Evolutionary conservation across 2,113 vertebrate genomes (phyloP), one percentile per base, ranked within the genome.

Genomic region (Heterotis niloticus): DNA sequence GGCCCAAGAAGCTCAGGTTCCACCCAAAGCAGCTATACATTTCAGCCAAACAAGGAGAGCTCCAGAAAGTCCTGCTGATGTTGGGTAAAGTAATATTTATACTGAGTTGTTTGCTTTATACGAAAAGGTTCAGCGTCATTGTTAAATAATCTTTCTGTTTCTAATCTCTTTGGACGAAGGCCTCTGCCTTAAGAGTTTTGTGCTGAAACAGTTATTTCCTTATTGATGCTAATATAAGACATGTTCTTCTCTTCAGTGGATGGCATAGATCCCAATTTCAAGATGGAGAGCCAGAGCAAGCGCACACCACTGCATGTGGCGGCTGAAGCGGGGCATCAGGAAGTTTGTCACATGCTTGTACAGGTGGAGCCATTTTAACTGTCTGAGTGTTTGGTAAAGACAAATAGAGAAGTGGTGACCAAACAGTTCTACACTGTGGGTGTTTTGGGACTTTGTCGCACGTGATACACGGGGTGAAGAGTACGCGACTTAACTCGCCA

Each of bases 1-100:
- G 98, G 74, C 97, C 98, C 78, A 99, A 99, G 93, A 99, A 99
- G 88, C 91, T 99, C 51, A 94, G 98, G 57, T 99, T 99, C 89
- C 97, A 99, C 74, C 96, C 98, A 0, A 99, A 98, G 84, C 98
- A 99, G 87, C 86, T 99, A 79, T 99, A 96, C 83, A 94, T 98
- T 84, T 99, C 98, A 1, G 97, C 98, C 68, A 94, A 98, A 86
- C 96, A 98, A 83, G 97, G 97, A 14, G 98, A 99, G 81, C 92
- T 99, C 70, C 97, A 98, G 87, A 99, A 96, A 78, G 98, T 99
- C 52, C 84, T 99, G 51, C 92, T 97, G 75, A 98, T 99, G 97
- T 54, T 99, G 83, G 96, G 98, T 99, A 90, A 65, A 81, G 20
- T 44, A 17, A 14, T 74, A 10, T 23, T 23, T 71, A 13, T 10